phyloP scores from a whole-genome alignment of 2,113 vertebrate species.

The Melanocharis versteri region DNA sequence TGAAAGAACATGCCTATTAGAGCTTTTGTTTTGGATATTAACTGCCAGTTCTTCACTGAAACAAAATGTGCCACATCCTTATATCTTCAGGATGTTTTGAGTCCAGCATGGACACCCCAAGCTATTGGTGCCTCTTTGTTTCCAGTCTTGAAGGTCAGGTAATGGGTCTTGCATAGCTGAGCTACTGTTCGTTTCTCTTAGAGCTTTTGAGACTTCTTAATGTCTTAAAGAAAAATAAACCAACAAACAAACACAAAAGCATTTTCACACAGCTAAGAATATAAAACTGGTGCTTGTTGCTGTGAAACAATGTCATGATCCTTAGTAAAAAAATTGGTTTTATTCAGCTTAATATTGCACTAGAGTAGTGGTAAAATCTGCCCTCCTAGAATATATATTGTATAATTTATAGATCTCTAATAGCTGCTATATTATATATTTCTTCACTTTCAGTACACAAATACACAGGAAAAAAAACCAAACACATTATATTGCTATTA shows the following conservation, averaged over 20 bases:
- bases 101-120: background rate
- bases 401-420: background rate
- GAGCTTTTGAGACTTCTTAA: background rate
- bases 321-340: background rate
- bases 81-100: background rate
- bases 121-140: background rate
- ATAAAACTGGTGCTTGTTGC: background rate
- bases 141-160: background rate
- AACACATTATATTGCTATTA: background rate
- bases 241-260: background rate
- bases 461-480: background rate
- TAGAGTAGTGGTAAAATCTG: background rate
- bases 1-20: background rate
- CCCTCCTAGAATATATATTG: background rate
- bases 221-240: background rate
- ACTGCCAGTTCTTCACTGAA: background rate
- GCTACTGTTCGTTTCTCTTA: background rate
- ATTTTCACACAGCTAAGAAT: background rate
- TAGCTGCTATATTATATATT: background rate
- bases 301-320: background rate
- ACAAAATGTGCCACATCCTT: background rate
- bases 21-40: background rate
- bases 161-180: background rate
- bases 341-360: background rate
- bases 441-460: background rate